Conservation (phyloP, 2,888 invertebrate species). For the Ethmia dodecea region DNA sequence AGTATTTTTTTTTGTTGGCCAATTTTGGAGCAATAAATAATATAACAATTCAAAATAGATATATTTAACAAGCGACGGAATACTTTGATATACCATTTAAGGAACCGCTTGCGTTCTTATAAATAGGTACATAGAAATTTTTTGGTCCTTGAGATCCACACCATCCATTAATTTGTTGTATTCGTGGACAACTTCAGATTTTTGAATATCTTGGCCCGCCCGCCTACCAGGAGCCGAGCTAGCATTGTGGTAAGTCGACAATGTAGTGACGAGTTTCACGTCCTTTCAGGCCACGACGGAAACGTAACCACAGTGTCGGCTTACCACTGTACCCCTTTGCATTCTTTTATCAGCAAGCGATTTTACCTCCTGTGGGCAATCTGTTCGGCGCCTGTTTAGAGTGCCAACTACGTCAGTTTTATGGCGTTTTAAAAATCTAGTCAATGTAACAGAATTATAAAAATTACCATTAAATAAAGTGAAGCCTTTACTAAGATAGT, state of each 20-base stretch:
- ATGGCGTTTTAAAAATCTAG: constrained; percentile 11
- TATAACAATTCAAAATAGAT: neutral
- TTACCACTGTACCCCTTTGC: constrained; percentile 2
- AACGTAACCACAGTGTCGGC: constrained; percentile 9
- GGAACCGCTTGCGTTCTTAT: constrained; percentile 12
- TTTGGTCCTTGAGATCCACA: constrained; percentile 17
- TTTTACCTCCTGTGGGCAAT: constrained; percentile 8
- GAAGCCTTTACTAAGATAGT: constrained; percentile 17
- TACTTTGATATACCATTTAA: constrained; percentile 19
- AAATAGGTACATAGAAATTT: constrained; percentile 10
- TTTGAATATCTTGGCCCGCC: neutral
- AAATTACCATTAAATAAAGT: constrained; percentile 18
- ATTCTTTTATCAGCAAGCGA: neutral
- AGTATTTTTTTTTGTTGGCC: too few relatives aligned
- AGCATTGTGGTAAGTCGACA: constrained; percentile 11
- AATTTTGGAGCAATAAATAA: constrained; percentile 1
- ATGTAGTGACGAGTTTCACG: constrained; percentile 9
- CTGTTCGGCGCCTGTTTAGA: constrained; percentile 8
- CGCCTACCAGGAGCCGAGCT: constrained; percentile 4
- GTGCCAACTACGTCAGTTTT: constrained; percentile 19
- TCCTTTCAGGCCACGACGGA: constrained; percentile 10
- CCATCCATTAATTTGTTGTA: constrained; percentile 16
- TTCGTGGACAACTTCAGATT: constrained; percentile 6
- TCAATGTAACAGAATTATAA: constrained; percentile 13
- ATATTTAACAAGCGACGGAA: constrained; percentile 6